phyloP scores from a whole-genome alignment of 2,113 vertebrate species.

The Verasper variegatus region DNA sequence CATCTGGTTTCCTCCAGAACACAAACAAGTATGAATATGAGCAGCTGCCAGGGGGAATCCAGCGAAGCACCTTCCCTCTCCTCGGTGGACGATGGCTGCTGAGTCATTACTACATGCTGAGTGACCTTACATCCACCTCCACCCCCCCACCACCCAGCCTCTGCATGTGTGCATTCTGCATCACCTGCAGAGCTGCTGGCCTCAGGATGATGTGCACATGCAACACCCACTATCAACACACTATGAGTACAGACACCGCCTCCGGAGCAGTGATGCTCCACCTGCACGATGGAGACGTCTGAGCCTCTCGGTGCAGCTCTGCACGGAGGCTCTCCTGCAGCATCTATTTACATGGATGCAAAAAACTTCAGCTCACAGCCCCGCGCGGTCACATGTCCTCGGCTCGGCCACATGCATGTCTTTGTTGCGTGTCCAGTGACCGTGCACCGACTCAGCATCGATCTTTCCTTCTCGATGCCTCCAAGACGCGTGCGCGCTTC shows the following conservation, averaged over 20 bases:
- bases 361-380: not conserved
- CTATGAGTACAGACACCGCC: slow-evolving; percentile 20
- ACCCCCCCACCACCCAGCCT: no score
- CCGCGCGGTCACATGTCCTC: not conserved
- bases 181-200: no score
- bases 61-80: not conserved
- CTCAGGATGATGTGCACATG: not conserved
- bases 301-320: not conserved
- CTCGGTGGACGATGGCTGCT: no score
- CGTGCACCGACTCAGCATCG: slow-evolving; percentile 23
- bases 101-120: no score
- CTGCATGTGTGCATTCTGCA: no score
- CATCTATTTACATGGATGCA: not conserved
- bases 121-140: no score
- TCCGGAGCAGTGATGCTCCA: slow-evolving; percentile 24
- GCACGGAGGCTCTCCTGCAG: not conserved
- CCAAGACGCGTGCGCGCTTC: not conserved
- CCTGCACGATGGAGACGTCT: slow-evolving; percentile 39
- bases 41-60: no score
- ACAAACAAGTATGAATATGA: not conserved
- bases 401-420: not conserved
- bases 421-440: slow-evolving; percentile 36
- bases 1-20: not conserved
- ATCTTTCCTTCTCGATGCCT: not conserved
- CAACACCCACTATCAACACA: not conserved